Evolutionary conservation across 2,888 invertebrate genomes (phyloP), one percentile per base, ranked within the genome.

Genomic region (Xestia rhomboidea): DNA sequence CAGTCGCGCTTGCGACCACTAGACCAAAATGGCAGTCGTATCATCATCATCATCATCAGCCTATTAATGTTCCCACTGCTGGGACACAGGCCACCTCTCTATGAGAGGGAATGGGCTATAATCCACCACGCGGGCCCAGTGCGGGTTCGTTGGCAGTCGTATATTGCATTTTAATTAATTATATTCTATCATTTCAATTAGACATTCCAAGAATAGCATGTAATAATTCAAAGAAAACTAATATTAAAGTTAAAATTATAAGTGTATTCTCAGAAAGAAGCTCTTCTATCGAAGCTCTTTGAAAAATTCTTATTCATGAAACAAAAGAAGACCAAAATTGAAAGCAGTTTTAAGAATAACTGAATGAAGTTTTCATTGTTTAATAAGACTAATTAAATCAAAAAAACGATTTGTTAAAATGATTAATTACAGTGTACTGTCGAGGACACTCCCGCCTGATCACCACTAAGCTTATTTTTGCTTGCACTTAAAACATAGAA

Each of bases 181-280:
- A 5, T 62, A 5, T 44, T 44, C 21, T 44, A n/a, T 15, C n/a
- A 38, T 63, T 74, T 13, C 2, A 27, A 18, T 27, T 46, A 10
- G 6, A 38, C 18, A 64, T 38, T n/a, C 5, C 0, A 38, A 70
- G 44, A 70, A n/a, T 6, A 44, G 24, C 24, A 60, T 62, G 18
- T 49, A 21, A 49, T 60, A 21, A 77, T 51, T 79, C 46, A 64
- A 49, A 57, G 21, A 72, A 72, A 79, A 72, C 38, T 18, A 64
- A 41, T 46, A 64, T 54, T 68, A 63, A 51, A 54, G 21, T 44
- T 69, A 2, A n/a, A 41, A 51, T n/a, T 13, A 57, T 18, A 66
- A 79, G 21, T 54, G 1, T 54, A 44, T 18, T 38, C 27, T 30
- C 34, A 49, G 11, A 46, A 15, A 54, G 49, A n/a, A n/a, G n/a